Evolutionary conservation across 2,797 vertebrate species (phyloP).

Genomic region (Acipenser transmontanus): DNA sequence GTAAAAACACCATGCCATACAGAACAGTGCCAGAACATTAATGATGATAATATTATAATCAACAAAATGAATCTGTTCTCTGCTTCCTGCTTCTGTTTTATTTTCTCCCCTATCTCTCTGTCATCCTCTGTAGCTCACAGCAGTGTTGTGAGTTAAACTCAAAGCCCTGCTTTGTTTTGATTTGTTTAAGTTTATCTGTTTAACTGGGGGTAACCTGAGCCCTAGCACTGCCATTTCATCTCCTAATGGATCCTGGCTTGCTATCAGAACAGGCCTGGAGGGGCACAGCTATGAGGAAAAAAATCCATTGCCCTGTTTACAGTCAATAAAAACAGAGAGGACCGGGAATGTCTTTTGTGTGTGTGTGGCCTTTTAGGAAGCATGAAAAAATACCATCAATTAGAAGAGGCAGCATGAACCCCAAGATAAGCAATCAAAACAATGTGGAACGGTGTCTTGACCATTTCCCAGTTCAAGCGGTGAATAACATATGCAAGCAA

Average conservation of each 20-base stretch:
- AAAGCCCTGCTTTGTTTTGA: constrained; percentile 36
- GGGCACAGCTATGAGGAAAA: constrained; percentile 18
- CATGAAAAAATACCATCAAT: background rate
- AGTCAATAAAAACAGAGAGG: constrained; percentile 44
- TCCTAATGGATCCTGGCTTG: constrained; percentile 41
- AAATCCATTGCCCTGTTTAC: constrained; percentile 38
- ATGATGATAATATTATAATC: too few species aligned
- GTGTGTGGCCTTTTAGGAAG: background rate
- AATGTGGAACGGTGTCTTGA: too few species aligned
- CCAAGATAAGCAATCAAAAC: background rate
- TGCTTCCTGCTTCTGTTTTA: background rate
- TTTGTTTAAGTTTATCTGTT: constrained; percentile 49
- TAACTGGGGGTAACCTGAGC: constrained; percentile 56
- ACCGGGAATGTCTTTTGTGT: constrained; percentile 38
- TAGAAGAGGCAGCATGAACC: background rate
- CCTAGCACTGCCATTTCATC: constrained; percentile 36
- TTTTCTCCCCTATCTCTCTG: constrained; percentile 18
- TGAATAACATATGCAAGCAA: too few species aligned
- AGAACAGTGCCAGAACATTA: too few species aligned
- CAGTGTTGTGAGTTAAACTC: background rate
- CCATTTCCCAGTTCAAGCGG: too few species aligned
- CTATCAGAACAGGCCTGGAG: constrained; percentile 38
- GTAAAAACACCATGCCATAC: too few species aligned
- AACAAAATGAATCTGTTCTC: too few species aligned
- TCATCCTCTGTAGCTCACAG: constrained; percentile 28